phyloP scores from a whole-genome alignment of 2,797 vertebrate genomes.

The Danio tinwini region DNA sequence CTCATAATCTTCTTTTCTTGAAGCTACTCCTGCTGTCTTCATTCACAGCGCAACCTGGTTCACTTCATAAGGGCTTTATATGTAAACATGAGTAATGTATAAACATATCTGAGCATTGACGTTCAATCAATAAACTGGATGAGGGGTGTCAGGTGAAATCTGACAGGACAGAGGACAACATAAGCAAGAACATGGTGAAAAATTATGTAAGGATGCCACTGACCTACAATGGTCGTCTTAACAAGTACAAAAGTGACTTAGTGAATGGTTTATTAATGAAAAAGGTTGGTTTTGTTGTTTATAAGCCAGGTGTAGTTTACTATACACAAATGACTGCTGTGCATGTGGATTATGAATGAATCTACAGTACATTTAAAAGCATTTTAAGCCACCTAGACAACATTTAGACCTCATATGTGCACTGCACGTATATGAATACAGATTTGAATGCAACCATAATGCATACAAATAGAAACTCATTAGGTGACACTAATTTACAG shows the following conservation, averaged over 20 bases:
- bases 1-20: constrained; percentile 45
- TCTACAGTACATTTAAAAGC: background rate
- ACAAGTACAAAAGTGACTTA: background rate
- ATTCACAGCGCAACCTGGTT: constrained; percentile 8
- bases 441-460: background rate
- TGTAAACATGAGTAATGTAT: background rate
- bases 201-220: background rate
- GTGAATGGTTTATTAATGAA: background rate
- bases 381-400: background rate
- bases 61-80: background rate
- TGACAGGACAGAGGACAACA: background rate
- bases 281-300: background rate
- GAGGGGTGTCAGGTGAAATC: constrained; percentile 1
- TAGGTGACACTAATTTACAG: background rate
- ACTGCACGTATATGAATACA: background rate
- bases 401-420: background rate
- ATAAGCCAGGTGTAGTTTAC: background rate
- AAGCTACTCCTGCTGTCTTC: constrained; percentile 36
- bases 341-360: background rate
- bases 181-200: background rate
- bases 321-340: background rate
- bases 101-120: background rate
- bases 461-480: background rate
- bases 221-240: background rate
- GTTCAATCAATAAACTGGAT: constrained; percentile 4